These are phyloP conservation scores for Heliconius ethilla DNA, from an alignment of 2,888 invertebrate genomes.

Conservation along the genomic window DNA sequence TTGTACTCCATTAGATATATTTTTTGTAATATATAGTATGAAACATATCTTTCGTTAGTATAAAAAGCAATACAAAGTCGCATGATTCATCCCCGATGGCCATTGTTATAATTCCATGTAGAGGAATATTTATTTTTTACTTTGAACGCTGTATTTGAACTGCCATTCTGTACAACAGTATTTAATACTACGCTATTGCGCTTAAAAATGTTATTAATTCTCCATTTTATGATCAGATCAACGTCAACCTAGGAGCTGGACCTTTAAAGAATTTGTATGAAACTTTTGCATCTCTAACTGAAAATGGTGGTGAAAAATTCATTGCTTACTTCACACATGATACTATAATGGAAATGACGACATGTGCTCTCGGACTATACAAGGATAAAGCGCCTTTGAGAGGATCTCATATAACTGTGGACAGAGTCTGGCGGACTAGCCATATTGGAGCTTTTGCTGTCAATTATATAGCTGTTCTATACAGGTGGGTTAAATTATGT, in stretches of 20 bases:
- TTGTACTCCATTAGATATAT: too few species aligned
- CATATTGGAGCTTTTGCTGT: slow-evolving; percentile 85
- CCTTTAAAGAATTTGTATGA: slow-evolving; percentile 85
- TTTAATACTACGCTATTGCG: neutral
- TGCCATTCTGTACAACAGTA: neutral
- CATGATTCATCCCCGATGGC: too few species aligned
- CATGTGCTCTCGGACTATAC: slow-evolving; percentile 84
- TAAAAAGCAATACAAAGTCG: too few species aligned
- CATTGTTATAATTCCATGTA: too few species aligned
- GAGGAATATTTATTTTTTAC: too few species aligned
- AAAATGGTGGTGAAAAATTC: slow-evolving; percentile 69
- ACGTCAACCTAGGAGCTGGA: slow-evolving; percentile 84
- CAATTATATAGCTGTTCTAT: slow-evolving; percentile 88
- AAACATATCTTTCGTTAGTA: too few species aligned
- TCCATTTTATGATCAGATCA: slow-evolving; percentile 68
- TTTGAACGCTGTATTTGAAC: too few species aligned
- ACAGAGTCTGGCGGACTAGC: slow-evolving; percentile 86
- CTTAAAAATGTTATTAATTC: neutral
- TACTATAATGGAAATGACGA: slow-evolving; percentile 83
- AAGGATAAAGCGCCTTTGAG: slow-evolving; percentile 82
- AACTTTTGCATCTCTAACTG: slow-evolving; percentile 66
- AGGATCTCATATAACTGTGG: slow-evolving; percentile 78
- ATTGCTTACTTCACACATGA: slow-evolving; percentile 87
- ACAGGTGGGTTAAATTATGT: slow-evolving; percentile 76
- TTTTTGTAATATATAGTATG: too few species aligned